phyloP scores from a whole-genome alignment of 2,888 invertebrate genomes.

The Stenolophus ochropezus region DNA sequence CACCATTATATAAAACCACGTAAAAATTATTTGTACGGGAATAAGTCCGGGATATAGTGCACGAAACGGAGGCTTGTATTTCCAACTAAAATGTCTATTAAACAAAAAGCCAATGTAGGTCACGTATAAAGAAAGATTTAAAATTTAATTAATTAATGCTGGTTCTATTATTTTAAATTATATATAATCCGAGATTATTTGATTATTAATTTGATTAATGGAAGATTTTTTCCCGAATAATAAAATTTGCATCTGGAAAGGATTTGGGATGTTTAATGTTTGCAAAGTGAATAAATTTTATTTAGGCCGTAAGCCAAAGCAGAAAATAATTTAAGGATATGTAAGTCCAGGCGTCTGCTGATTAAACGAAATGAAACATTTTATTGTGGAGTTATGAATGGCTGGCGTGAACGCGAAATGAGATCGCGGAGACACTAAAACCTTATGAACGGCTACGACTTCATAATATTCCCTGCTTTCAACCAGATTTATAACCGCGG shows the following conservation, averaged over 20 bases:
- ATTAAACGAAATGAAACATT: slow-evolving; percentile 48
- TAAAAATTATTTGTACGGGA: too few relatives aligned
- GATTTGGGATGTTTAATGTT: neutral
- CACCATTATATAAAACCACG: too few relatives aligned
- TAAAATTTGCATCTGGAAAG: slow-evolving; percentile 6
- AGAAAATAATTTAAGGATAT: slow-evolving; percentile 8
- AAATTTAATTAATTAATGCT: neutral
- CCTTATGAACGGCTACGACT: slow-evolving; percentile 29
- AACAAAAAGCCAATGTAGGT: neutral
- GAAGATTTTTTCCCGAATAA: neutral
- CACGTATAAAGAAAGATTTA: neutral
- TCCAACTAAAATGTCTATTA: too few relatives aligned
- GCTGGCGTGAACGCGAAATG: slow-evolving; percentile 34
- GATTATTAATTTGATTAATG: neutral
- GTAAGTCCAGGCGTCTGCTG: slow-evolving; percentile 12
- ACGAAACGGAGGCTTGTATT: too few relatives aligned
- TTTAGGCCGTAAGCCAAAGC: slow-evolving; percentile 6
- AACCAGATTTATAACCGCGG: slow-evolving; percentile 15
- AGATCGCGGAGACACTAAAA: slow-evolving; percentile 40
- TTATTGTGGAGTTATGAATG: slow-evolving; percentile 38
- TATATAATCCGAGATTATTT: neutral
- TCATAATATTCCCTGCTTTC: slow-evolving; percentile 42
- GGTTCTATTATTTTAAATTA: neutral
- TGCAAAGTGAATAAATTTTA: slow-evolving; percentile 19
- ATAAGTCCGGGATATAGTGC: too few relatives aligned